Conservation (phyloP, 2,797 vertebrate species). For the Luscinia megarhynchos region DNA sequence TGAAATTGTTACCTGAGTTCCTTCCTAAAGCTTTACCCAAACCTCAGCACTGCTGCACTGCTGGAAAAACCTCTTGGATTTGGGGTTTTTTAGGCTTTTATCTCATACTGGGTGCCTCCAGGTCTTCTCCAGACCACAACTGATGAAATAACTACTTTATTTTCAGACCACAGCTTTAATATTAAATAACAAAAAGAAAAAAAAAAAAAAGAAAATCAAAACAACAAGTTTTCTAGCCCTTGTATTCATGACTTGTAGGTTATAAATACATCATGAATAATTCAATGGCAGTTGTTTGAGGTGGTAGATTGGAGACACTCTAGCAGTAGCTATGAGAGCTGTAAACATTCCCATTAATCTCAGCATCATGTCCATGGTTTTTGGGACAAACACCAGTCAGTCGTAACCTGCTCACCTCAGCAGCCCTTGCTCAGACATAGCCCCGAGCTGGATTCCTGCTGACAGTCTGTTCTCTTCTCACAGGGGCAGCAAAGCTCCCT, state of each 20-base stretch:
- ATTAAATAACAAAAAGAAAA: not conserved
- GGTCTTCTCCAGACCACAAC: not conserved
- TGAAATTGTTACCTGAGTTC: not conserved
- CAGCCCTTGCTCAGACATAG: not conserved
- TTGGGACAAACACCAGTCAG: rapidly evolving
- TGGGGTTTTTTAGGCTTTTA: not conserved
- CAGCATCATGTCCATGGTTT: not conserved
- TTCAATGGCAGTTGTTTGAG: not conserved
- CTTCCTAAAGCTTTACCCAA: not conserved
- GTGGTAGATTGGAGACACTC: not conserved
- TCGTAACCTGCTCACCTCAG: not conserved
- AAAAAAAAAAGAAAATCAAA: not conserved
- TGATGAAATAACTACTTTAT: not conserved
- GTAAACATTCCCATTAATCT: not conserved
- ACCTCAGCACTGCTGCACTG: not conserved
- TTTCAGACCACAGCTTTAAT: not conserved
- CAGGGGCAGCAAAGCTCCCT: not conserved
- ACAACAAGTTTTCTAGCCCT: not conserved
- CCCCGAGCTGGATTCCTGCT: not conserved
- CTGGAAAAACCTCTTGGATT: not conserved
- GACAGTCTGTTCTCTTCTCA: not conserved
- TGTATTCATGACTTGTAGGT: not conserved
- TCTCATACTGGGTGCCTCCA: not conserved
- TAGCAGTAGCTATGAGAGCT: not conserved
- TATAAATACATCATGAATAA: not conserved